Conservation (phyloP, 2,113 vertebrate genomes). For the Fulmarus glacialis region DNA sequence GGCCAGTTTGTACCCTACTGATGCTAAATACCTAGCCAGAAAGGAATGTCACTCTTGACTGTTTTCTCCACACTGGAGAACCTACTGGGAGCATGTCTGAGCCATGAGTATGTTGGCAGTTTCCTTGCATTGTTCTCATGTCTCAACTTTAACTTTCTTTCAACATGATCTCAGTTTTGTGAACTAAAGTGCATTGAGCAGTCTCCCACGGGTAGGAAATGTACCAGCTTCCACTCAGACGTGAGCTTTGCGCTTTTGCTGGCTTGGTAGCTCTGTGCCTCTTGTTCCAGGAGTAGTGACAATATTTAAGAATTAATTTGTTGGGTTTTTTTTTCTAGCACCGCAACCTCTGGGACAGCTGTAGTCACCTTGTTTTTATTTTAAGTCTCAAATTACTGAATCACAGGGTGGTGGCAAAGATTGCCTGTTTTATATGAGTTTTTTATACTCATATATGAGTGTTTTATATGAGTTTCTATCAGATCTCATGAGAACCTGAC, state of each 20-base stretch:
- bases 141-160: slow-evolving; percentile 59
- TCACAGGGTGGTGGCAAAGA: not conserved
- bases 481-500: not conserved
- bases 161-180: slow-evolving; percentile 13
- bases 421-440: not conserved
- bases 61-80: not conserved
- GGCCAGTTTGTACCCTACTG: not conserved
- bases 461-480: not conserved
- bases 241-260: not conserved
- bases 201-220: not conserved
- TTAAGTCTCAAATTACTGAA: not conserved
- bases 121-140: slow-evolving; percentile 65
- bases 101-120: slow-evolving; percentile 45
- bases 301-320: not conserved
- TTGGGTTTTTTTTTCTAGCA: not conserved
- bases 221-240: not conserved
- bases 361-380: not conserved
- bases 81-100: slow-evolving; percentile 24
- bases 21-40: slow-evolving; percentile 19
- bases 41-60: slow-evolving; percentile 18
- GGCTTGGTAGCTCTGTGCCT: not conserved
- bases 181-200: not conserved
- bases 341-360: not conserved
- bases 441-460: not conserved
- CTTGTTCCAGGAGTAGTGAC: not conserved